Conservation (phyloP, 2,113 vertebrate genomes). For the Cryptotis parvus region DNA sequence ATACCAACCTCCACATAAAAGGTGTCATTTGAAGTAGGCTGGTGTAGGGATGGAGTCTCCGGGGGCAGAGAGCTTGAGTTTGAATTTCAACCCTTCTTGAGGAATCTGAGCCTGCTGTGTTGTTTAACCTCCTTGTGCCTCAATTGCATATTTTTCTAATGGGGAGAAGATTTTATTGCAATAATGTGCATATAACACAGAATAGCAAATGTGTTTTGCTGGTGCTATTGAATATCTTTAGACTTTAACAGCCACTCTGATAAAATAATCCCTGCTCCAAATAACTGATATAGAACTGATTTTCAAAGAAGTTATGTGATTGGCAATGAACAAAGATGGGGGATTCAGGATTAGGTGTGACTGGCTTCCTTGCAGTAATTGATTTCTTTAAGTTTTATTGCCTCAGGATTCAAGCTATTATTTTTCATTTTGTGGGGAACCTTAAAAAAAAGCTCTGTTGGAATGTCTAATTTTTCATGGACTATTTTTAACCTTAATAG, state of each 20-base stretch:
- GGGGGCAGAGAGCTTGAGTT: background rate
- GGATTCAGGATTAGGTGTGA: background rate
- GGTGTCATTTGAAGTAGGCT: background rate
- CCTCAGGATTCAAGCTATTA: slow-evolving; percentile 1
- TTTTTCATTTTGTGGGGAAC: background rate
- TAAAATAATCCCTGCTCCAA: background rate
- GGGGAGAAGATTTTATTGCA: background rate
- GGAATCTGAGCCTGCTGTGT: background rate
- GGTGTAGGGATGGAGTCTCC: background rate
- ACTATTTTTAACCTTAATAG: background rate
- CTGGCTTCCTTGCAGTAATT: background rate
- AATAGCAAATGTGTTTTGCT: background rate
- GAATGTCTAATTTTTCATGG: slow-evolving; percentile 28
- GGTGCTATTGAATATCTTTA: background rate
- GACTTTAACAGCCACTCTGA: background rate
- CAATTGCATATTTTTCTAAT: slow-evolving; percentile 21
- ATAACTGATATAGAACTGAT: background rate
- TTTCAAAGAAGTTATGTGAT: slow-evolving; percentile 26
- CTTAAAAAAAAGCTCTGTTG: background rate
- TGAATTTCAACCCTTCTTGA: background rate
- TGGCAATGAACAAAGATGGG: background rate
- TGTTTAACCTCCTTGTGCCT: background rate
- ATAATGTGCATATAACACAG: slow-evolving; percentile 1
- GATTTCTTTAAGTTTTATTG: background rate
- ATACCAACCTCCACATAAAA: background rate